Conservation (phyloP, 2,113 vertebrate genomes). For the Periophthalmus modestus region DNA sequence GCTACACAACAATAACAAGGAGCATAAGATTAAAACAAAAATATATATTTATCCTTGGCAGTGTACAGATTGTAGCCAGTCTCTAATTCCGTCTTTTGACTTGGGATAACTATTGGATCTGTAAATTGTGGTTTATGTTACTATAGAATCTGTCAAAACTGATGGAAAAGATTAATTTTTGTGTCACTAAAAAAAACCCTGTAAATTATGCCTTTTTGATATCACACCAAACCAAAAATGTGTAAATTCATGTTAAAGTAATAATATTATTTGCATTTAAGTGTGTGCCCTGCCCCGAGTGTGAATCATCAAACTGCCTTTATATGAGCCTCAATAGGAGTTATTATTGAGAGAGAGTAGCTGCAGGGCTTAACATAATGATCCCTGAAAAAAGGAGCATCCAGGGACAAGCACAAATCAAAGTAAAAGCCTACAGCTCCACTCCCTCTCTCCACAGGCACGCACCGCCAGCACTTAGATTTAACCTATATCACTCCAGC, state of each 20-base stretch:
- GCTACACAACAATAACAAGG: no score
- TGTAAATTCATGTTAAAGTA: neutral
- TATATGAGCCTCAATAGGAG: conserved; percentile 12
- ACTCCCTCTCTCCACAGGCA: conserved; percentile 26
- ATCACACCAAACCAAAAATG: neutral
- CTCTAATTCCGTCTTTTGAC: no score
- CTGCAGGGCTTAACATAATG: conserved; percentile 52
- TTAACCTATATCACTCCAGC: conserved; percentile 29
- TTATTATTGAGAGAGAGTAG: conserved; percentile 24
- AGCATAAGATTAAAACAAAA: no score
- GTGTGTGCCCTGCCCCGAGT: neutral
- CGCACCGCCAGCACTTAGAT: neutral
- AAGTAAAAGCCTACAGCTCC: conserved; percentile 21
- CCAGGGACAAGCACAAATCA: conserved; percentile 46
- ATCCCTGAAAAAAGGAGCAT: conserved; percentile 37
- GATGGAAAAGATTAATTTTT: no score
- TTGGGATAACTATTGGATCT: no score
- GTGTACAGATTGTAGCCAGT: no score
- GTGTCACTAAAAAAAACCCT: no score
- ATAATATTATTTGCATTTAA: neutral
- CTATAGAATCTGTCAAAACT: no score
- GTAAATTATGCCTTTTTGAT: neutral
- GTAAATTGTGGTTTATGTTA: no score
- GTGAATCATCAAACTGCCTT: conserved; percentile 4
- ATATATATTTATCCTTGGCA: no score